Evolutionary conservation across 2,888 invertebrate species (phyloP).

Genomic region (Trichopria drosophilae): DNA sequence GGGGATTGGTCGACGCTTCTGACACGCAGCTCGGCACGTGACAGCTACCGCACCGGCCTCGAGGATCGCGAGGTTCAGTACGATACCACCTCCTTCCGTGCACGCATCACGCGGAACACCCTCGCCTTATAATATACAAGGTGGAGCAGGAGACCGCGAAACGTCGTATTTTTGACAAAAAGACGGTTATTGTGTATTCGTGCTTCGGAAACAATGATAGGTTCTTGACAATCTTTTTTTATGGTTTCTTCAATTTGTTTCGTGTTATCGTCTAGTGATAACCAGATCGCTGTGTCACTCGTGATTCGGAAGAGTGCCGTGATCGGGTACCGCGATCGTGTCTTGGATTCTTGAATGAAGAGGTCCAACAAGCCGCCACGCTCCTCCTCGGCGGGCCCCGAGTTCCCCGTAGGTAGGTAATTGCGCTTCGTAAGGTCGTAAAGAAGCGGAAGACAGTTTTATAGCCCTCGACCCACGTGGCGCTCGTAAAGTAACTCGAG

Average conservation of each 20-base stretch:
- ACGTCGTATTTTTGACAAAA: constrained; percentile 41
- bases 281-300: constrained; percentile 46
- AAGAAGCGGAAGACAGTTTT: constrained; percentile 62
- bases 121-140: constrained; percentile 34
- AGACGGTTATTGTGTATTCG: too few relatives aligned
- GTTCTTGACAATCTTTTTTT: too few relatives aligned
- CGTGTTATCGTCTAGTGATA: too few relatives aligned
- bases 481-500: constrained; percentile 52
- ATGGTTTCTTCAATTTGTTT: too few relatives aligned
- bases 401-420: constrained; percentile 9
- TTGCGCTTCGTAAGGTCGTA: constrained; percentile 52
- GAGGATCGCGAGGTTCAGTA: constrained; percentile 56
- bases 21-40: constrained; percentile 56
- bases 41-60: constrained; percentile 57
- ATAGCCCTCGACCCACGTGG: constrained; percentile 61
- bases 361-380: constrained; percentile 9
- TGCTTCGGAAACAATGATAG: too few relatives aligned
- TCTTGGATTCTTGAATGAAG: too few relatives aligned
- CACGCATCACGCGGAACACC: constrained; percentile 53
- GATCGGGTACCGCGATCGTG: constrained; percentile 5
- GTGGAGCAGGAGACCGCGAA: constrained; percentile 7
- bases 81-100: constrained; percentile 59
- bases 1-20: constrained; percentile 58
- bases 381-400: constrained; percentile 8
- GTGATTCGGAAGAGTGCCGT: constrained; percentile 14